A percentile compares a stretch with the other conserved stretches of the same genome.
Conservation (phyloP, 1,140 invertebrate genomes). For the Muscidifurax raptorellus region DNA sequence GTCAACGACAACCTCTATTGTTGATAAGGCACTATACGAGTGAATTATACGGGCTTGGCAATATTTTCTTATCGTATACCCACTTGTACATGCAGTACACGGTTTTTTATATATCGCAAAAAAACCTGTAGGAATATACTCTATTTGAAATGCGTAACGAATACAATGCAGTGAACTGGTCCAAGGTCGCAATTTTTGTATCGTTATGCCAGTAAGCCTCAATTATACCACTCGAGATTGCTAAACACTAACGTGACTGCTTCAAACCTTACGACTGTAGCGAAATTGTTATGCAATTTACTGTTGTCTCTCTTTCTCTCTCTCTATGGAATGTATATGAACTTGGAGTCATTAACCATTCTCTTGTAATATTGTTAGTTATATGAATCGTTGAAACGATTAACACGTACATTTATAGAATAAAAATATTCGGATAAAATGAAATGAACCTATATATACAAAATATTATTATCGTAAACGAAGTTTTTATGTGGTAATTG, state of each 20-base stretch:
- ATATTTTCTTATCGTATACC: no score
- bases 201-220: not conserved
- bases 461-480: no score
- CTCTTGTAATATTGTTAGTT: not conserved
- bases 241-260: not conserved
- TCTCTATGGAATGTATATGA: not conserved
- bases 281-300: not conserved
- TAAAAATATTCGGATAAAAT: no score
- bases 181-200: conserved; percentile 16
- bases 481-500: no score
- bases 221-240: conserved; percentile 9
- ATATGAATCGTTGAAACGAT: not conserved
- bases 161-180: not conserved
- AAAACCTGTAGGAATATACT: no score
- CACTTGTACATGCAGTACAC: no score
- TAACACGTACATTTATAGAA: no score
- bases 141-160: not conserved
- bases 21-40: no score
- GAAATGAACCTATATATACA: no score
- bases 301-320: not conserved
- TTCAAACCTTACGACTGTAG: not conserved
- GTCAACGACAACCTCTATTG: no score
- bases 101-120: no score
- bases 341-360: not conserved
- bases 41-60: no score